Conservation (phyloP, 2,888 invertebrate genomes). For the Yponomeuta plumbellus region DNA sequence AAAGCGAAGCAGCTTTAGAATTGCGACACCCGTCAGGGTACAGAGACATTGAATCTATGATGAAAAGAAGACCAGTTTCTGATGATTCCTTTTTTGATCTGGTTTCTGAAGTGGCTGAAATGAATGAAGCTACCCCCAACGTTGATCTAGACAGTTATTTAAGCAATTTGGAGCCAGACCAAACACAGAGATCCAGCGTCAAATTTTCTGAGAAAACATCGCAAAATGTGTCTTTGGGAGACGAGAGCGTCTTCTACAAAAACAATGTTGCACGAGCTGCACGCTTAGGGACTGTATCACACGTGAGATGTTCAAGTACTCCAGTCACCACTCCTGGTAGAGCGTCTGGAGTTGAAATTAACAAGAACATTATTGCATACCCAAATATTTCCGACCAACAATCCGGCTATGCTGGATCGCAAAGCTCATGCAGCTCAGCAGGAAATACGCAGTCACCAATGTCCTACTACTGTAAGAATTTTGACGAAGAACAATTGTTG, state of each 20-base stretch:
- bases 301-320: conserved; percentile 56
- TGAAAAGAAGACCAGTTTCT: conserved; percentile 84
- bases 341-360: conserved; percentile 31
- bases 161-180: conserved; percentile 77
- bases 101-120: conserved; percentile 75
- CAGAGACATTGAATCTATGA: conserved; percentile 75
- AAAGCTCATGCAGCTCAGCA: conserved; percentile 56
- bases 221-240: conserved; percentile 34
- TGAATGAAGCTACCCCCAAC: conserved; percentile 64
- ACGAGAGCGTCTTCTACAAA: conserved; percentile 34
- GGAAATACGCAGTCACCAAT: conserved; percentile 57
- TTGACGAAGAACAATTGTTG: conserved; percentile 51
- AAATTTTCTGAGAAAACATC: conserved; percentile 38
- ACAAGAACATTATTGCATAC: conserved; percentile 32
- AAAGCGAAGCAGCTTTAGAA: conserved; percentile 71
- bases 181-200: conserved; percentile 33
- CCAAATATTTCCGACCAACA: conserved; percentile 43
- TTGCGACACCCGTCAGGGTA: conserved; percentile 62
- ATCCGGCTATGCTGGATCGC: conserved; percentile 51
- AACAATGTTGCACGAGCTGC: conserved; percentile 40
- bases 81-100: conserved; percentile 84
- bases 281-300: conserved; percentile 32
- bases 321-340: conserved; percentile 44
- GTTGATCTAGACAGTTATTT: conserved; percentile 83
- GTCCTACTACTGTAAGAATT: conserved; percentile 68